Evolutionary conservation across 2,797 vertebrate species (phyloP).

Genomic region (Chelon labrosus): DNA sequence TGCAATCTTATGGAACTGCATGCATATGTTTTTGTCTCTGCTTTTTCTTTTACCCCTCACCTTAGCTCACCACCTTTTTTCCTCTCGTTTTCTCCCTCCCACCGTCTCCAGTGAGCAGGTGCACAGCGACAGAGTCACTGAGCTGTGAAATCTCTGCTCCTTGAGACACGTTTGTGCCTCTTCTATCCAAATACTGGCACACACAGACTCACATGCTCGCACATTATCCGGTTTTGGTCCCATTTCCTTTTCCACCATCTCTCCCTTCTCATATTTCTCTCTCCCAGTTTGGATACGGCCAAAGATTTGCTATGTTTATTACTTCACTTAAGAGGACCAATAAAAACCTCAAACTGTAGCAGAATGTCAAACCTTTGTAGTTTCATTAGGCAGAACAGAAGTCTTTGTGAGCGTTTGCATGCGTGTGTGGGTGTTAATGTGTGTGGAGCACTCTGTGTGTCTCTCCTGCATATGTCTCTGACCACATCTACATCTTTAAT

Average conservation of each 20-base stretch:
- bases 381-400: slow-evolving; percentile 53
- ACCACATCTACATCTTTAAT: slow-evolving; percentile 87
- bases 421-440: slow-evolving; percentile 9
- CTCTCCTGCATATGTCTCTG: slow-evolving; percentile 75
- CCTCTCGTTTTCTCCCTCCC: slow-evolving; percentile 44
- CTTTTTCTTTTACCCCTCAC: slow-evolving; percentile 20
- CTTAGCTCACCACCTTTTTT: slow-evolving; percentile 40
- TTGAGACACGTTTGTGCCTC: slow-evolving; percentile 70
- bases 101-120: slow-evolving; percentile 71
- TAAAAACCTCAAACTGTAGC: slow-evolving; percentile 23
- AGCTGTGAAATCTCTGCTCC: slow-evolving; percentile 75
- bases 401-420: slow-evolving; percentile 22
- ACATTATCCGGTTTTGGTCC: slow-evolving; percentile 46
- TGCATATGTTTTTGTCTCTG: too few species aligned
- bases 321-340: slow-evolving; percentile 21
- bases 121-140: slow-evolving; percentile 76
- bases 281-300: slow-evolving; percentile 27
- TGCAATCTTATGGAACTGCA: not conserved
- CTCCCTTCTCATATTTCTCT: slow-evolving; percentile 27
- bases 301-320: slow-evolving; percentile 33
- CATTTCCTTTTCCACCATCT: slow-evolving; percentile 37
- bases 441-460: slow-evolving; percentile 41
- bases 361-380: slow-evolving; percentile 44
- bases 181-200: slow-evolving; percentile 42
- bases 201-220: slow-evolving; percentile 8